phyloP scores from a whole-genome alignment of 2,888 invertebrate species.

The Lasioglossum oenotherae region DNA sequence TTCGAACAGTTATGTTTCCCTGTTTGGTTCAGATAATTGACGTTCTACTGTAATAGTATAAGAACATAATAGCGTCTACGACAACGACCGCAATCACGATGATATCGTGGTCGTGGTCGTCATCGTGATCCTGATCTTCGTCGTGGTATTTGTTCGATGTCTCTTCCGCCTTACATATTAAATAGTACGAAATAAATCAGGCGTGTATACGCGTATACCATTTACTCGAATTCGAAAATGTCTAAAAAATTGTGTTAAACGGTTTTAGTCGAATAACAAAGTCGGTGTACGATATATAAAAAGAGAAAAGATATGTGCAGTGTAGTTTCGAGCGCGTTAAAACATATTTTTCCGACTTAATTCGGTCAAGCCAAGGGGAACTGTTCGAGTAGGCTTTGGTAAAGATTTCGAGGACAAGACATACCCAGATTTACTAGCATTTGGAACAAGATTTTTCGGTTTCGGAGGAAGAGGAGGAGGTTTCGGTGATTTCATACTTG shows the following conservation, averaged over 20 bases:
- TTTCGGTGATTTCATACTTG: constrained; percentile 79
- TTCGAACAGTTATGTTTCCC: too few relatives aligned
- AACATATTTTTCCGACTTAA: constrained; percentile 73
- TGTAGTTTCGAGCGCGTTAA: constrained; percentile 36
- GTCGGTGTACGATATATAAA: background rate
- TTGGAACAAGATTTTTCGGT: constrained; percentile 89
- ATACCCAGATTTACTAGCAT: constrained; percentile 80
- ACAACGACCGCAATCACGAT: background rate
- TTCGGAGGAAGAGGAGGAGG: constrained; percentile 92
- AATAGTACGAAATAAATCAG: background rate
- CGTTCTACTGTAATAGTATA: background rate
- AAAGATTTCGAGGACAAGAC: constrained; percentile 76
- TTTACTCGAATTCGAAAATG: background rate
- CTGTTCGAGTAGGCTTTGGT: constrained; percentile 74
- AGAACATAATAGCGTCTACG: background rate
- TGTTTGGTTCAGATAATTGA: too few relatives aligned
- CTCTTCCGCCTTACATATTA: background rate
- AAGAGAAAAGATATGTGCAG: background rate
- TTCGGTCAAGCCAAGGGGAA: constrained; percentile 70
- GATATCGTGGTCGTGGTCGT: too few relatives aligned
- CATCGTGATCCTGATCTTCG: background rate
- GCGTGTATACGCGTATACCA: background rate
- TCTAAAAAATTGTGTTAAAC: background rate
- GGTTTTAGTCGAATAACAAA: background rate
- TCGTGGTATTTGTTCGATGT: constrained; percentile 2